Conservation (phyloP, 2,888 invertebrate genomes). For the Eupithecia exiguata region DNA sequence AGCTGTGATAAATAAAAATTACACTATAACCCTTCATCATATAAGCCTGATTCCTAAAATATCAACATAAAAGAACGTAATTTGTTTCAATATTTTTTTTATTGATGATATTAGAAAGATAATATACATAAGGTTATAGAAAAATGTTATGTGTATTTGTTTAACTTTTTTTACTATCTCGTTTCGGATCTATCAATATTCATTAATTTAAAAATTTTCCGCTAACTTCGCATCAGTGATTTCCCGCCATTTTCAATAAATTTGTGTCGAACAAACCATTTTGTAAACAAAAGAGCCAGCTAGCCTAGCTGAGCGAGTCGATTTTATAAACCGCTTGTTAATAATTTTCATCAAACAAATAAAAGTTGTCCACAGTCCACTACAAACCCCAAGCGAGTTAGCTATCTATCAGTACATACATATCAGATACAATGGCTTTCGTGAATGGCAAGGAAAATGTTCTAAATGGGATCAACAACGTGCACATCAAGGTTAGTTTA, state of each 20-base stretch:
- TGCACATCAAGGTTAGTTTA: conserved; percentile 73
- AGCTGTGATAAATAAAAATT: neutral
- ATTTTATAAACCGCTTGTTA: neutral
- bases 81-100: neutral
- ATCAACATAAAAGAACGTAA: neutral
- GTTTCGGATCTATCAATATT: conserved; percentile 19
- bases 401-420: neutral
- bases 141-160: neutral
- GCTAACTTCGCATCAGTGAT: neutral
- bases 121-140: neutral
- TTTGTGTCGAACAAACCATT: conserved; percentile 4
- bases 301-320: neutral
- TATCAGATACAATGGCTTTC: conserved; percentile 56
- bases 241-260: conserved; percentile 40
- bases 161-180: neutral
- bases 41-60: neutral
- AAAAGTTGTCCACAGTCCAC: too few species aligned
- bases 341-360: neutral
- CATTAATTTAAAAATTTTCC: conserved; percentile 3
- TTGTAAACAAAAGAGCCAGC: conserved; percentile 14
- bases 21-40: neutral
- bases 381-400: neutral
- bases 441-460: conserved; percentile 74
- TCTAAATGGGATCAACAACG: conserved; percentile 66
- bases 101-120: neutral